Conservation (phyloP, 2,797 vertebrate species). For the Crenichthys baileyi region DNA sequence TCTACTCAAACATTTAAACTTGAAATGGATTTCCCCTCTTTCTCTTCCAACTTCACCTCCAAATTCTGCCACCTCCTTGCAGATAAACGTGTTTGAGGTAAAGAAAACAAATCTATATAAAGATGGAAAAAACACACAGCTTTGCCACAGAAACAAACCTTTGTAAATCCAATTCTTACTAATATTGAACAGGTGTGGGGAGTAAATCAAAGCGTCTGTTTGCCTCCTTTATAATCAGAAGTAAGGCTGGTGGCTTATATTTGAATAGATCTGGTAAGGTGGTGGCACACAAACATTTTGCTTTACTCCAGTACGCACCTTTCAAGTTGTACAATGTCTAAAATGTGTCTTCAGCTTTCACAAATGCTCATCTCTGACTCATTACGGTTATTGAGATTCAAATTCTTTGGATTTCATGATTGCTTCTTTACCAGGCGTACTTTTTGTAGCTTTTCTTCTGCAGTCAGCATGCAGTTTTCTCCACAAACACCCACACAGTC, state of each 20-base stretch:
- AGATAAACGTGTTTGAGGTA: background rate
- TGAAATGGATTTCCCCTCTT: conserved; percentile 60
- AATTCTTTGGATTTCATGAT: conserved; percentile 30
- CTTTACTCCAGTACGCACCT: conserved; percentile 66
- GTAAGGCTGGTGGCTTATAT: background rate
- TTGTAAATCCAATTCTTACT: conserved; percentile 31
- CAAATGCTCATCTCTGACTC: conserved; percentile 36
- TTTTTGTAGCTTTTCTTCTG: conserved; percentile 10
- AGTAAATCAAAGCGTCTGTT: conserved; percentile 71
- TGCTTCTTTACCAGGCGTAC: conserved; percentile 16
- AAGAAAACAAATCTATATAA: conserved; percentile 28
- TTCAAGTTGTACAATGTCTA: conserved; percentile 47
- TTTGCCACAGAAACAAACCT: conserved; percentile 81
- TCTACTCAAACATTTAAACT: conserved; percentile 39
- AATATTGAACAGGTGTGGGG: conserved; percentile 53
- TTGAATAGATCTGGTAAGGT: conserved; percentile 12
- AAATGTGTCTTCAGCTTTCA: conserved; percentile 85
- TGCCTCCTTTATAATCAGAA: conserved; percentile 12
- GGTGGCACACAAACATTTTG: conserved; percentile 60
- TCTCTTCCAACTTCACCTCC: conserved; percentile 52
- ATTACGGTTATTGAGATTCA: conserved; percentile 12
- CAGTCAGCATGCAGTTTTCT: conserved; percentile 48
- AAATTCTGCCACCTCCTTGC: conserved; percentile 4
- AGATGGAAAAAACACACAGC: conserved; percentile 74
- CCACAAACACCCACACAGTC: background rate